A percentile compares a stretch with the other conserved stretches of the same genome.
phyloP scores from a whole-genome alignment of 1,140 invertebrate species.

The Radopholus similis region DNA sequence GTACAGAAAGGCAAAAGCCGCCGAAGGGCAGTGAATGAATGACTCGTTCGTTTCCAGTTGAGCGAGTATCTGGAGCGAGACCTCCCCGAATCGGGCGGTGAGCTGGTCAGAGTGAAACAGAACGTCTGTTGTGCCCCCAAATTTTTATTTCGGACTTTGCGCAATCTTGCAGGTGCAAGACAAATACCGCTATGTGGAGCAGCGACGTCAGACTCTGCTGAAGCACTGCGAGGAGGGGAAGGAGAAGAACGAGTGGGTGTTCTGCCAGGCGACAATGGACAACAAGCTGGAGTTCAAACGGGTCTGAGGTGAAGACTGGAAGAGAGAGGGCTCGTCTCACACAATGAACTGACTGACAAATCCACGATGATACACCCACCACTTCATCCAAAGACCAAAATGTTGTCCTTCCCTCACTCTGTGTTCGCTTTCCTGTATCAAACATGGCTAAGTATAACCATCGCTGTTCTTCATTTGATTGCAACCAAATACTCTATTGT shows the following conservation, averaged over 20 bases:
- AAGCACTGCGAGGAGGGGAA: constrained; percentile 97
- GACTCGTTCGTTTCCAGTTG: constrained; percentile 61
- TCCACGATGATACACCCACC: too few relatives aligned
- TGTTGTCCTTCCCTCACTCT: constrained; percentile 1
- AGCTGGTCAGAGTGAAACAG: constrained; percentile 65
- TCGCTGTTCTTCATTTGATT: not conserved
- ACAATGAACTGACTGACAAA: too few relatives aligned
- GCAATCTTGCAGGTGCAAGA: constrained; percentile 76
- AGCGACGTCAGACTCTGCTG: constrained; percentile 83
- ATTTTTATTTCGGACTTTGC: constrained; percentile 18
- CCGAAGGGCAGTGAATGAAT: too few relatives aligned
- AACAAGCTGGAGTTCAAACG: constrained; percentile 14
- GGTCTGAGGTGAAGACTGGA: not conserved
- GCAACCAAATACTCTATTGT: too few relatives aligned
- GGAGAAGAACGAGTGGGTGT: constrained; percentile 68
- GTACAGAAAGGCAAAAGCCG: too few relatives aligned
- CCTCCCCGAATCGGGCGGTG: constrained; percentile 89
- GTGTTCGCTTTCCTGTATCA: not conserved
- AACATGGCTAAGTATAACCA: not conserved
- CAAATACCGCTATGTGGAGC: constrained; percentile 92
- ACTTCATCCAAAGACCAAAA: not conserved
- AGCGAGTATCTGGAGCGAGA: constrained; percentile 96
- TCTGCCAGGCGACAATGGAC: constrained; percentile 12
- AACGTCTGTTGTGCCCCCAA: constrained; percentile 34
- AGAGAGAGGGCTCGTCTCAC: not conserved